These are phyloP conservation scores for Ectemnius continuus DNA, from an alignment of 2,888 invertebrate species.

Conservation along the genomic window DNA sequence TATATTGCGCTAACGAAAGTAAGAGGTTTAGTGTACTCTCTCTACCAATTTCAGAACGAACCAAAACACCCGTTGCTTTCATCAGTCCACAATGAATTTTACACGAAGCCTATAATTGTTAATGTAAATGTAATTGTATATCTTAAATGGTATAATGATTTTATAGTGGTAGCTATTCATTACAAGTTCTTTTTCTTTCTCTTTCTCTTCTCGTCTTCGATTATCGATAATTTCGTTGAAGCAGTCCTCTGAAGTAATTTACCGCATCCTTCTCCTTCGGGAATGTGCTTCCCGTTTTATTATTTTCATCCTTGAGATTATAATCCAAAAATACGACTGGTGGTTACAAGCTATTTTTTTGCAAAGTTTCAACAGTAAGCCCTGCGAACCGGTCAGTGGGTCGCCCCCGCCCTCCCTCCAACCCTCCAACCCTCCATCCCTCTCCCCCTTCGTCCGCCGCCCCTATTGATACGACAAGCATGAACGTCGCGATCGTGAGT, in stretches of 20 bases:
- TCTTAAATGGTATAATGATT: constrained; percentile 53
- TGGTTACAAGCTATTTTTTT: constrained; percentile 75
- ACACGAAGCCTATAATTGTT: constrained; percentile 35
- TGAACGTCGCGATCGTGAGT: too few species aligned
- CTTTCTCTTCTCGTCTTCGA: constrained; percentile 28
- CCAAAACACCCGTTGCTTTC: constrained; percentile 27
- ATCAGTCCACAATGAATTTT: constrained; percentile 30
- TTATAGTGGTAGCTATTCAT: constrained; percentile 59
- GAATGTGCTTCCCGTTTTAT: constrained; percentile 22
- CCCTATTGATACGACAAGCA: too few species aligned
- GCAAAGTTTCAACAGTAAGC: constrained; percentile 22
- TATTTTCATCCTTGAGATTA: constrained; percentile 69
- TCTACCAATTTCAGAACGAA: constrained; percentile 17
- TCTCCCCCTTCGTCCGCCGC: too few species aligned
- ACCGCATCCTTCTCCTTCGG: constrained; percentile 29
- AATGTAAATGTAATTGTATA: constrained; percentile 54
- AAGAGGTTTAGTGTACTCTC: constrained; percentile 15
- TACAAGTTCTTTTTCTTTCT: constrained; percentile 31
- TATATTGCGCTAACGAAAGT: constrained; percentile 13
- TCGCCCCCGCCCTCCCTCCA: too few species aligned
- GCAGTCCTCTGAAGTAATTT: constrained; percentile 27
- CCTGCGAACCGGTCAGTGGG: constrained; percentile 19
- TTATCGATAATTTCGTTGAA: constrained; percentile 43
- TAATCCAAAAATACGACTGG: constrained; percentile 76
- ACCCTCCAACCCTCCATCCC: too few species aligned